Conservation (phyloP, 2,797 vertebrate genomes). For the Notamacropus eugenii region DNA sequence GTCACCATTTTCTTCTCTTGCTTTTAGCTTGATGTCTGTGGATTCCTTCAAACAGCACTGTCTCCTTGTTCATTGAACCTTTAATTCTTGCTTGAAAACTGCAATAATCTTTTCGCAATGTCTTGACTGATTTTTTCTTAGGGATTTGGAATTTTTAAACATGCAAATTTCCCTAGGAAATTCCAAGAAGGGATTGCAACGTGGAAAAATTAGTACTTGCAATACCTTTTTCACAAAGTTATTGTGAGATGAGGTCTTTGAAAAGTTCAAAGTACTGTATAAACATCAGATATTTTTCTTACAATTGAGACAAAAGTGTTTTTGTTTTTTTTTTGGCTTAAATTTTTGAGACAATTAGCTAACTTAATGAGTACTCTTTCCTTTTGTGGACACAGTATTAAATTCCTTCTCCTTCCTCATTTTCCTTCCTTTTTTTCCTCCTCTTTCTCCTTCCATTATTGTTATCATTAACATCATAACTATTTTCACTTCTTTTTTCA, state of each 20-base stretch:
- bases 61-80: neutral
- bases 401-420: neutral
- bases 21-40: constrained; percentile 58
- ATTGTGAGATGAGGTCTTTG: neutral
- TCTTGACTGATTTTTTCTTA: neutral
- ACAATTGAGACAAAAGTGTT: neutral
- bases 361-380: neutral
- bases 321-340: neutral
- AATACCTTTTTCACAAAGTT: neutral
- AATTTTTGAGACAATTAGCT: neutral
- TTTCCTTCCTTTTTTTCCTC: neutral
- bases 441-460: neutral
- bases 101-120: neutral
- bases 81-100: neutral
- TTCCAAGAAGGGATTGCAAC: neutral
- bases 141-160: neutral
- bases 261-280: neutral
- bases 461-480: neutral
- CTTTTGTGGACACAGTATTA: neutral
- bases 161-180: neutral
- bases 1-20: constrained; percentile 52
- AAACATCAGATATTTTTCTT: neutral
- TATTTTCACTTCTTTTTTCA: neutral
- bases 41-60: constrained; percentile 31
- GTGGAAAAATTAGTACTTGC: neutral